These are phyloP conservation scores for Chaenodraco wilsoni DNA, from an alignment of 2,797 vertebrate species.

Conservation along the genomic window DNA sequence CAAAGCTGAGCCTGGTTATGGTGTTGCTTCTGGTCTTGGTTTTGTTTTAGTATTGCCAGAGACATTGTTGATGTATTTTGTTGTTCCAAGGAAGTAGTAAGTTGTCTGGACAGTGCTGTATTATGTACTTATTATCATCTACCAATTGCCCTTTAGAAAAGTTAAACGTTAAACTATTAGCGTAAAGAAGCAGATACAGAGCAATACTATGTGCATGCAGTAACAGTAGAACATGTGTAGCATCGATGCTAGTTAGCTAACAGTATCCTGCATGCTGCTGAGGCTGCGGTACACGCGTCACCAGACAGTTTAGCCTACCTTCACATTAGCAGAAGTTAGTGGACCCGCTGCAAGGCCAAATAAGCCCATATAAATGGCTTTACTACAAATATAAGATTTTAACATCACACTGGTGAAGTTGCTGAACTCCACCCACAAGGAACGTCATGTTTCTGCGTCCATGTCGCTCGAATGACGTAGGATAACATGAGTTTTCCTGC, in stretches of 20 bases:
- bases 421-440: rapidly evolving
- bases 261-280: conserved; percentile 11
- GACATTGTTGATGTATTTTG: not conserved
- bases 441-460: conserved; percentile 52
- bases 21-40: not conserved
- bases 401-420: conserved; percentile 1
- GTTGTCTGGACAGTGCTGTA: not conserved
- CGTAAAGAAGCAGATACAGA: not conserved
- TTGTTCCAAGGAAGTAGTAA: not conserved
- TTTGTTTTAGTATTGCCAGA: not conserved
- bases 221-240: not conserved
- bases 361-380: rapidly evolving
- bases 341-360: not conserved
- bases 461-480: conserved; percentile 24
- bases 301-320: conserved; percentile 38
- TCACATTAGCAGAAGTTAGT: not conserved
- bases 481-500: conserved; percentile 1
- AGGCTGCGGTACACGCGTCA: not conserved
- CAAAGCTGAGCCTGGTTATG: not conserved
- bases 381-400: not conserved
- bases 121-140: not conserved
- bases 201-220: not conserved
- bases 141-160: not conserved
- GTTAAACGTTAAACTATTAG: not conserved
- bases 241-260: not conserved